These are phyloP conservation scores for Drosophila saltans DNA, from an alignment of 1,140 invertebrate species.

Conservation along the genomic window DNA sequence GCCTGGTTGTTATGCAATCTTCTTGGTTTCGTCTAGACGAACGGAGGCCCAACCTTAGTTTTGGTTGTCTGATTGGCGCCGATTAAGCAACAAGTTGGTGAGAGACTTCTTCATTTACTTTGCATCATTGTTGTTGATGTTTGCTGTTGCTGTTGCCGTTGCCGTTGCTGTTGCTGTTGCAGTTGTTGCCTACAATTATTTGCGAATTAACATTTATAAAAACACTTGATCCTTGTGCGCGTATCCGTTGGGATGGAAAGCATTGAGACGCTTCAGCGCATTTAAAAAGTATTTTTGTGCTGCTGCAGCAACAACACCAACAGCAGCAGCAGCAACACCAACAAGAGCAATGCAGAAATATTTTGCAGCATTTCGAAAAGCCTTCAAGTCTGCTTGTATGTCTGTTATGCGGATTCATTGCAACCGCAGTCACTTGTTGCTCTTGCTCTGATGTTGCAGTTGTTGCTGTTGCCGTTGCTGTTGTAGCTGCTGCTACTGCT, in stretches of 20 bases:
- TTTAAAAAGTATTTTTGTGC: conserved; percentile 79
- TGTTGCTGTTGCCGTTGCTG: conserved; percentile 30
- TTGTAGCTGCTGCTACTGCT: conserved; percentile 28
- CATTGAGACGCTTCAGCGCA: conserved; percentile 69
- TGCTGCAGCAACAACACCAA: conserved; percentile 35
- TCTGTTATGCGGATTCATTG: conserved; percentile 81
- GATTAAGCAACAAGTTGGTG: conserved; percentile 61
- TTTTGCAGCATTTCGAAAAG: conserved; percentile 57
- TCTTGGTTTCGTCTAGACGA: conserved; percentile 32
- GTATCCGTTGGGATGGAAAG: conserved; percentile 51
- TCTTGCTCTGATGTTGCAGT: conserved; percentile 34
- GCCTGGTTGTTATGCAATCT: conserved; percentile 28
- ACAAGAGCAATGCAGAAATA: conserved; percentile 42
- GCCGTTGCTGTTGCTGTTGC: not conserved
- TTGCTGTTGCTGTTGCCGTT: conserved; percentile 11
- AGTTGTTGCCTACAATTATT: conserved; percentile 71
- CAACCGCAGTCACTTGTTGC: conserved; percentile 76
- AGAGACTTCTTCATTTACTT: conserved; percentile 28
- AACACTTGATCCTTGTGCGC: conserved; percentile 73
- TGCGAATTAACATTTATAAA: conserved; percentile 82
- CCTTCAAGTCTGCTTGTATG: conserved; percentile 64
- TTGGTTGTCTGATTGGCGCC: conserved; percentile 68
- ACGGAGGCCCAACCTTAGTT: conserved; percentile 40
- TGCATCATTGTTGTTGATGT: conserved; percentile 1
- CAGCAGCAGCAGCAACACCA: conserved; percentile 17